Evolutionary conservation across 2,888 invertebrate genomes (phyloP).

Genomic region (Tineola bisselliella): DNA sequence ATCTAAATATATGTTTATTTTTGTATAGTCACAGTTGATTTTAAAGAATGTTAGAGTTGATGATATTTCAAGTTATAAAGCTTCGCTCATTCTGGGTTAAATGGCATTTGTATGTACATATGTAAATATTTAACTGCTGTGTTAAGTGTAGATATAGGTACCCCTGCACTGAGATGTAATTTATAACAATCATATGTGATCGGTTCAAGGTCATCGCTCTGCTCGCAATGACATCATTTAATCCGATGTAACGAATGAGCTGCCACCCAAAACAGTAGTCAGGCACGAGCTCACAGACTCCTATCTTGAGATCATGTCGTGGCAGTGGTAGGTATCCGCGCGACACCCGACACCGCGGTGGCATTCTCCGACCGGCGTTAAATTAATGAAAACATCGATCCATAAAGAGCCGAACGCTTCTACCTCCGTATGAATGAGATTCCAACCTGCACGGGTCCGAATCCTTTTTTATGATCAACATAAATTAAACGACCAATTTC

Average conservation of each 20-base stretch:
- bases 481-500: conserved; percentile 66
- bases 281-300: conserved; percentile 43
- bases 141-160: too few relatives aligned
- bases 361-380: conserved; percentile 50
- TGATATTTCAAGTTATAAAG: neutral
- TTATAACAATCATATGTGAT: neutral
- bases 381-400: conserved; percentile 63
- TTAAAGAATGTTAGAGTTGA: neutral
- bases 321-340: conserved; percentile 27
- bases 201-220: neutral
- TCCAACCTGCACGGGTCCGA: conserved; percentile 58
- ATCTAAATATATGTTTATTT: neutral
- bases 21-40: neutral
- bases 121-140: too few relatives aligned
- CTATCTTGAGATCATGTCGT: conserved; percentile 41
- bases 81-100: too few relatives aligned
- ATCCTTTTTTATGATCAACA: conserved; percentile 64
- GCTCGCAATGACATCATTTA: conserved; percentile 9
- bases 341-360: conserved; percentile 54
- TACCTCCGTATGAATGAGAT: conserved; percentile 70
- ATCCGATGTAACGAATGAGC: conserved; percentile 12
- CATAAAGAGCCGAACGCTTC: conserved; percentile 40
- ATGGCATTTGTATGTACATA: too few relatives aligned
- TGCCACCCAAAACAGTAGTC: conserved; percentile 38
- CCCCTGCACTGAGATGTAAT: too few relatives aligned